Evolutionary conservation across 2,888 invertebrate genomes (phyloP).

Genomic region (Acleris cristana): DNA sequence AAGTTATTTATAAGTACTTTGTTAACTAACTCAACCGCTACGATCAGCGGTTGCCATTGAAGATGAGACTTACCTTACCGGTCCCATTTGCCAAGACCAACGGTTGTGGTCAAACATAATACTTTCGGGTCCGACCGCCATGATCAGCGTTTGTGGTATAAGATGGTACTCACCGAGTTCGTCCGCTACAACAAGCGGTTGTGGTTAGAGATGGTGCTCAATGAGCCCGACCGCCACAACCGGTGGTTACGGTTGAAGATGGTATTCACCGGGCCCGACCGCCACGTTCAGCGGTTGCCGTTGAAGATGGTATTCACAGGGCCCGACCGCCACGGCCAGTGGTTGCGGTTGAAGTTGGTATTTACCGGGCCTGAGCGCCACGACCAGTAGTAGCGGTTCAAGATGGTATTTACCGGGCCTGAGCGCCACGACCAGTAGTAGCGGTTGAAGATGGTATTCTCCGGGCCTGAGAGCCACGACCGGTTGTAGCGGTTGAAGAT

Average conservation of each 20-base stretch:
- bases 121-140: slow-evolving; percentile 64
- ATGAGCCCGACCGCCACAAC: slow-evolving; percentile 63
- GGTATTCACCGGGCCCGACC: slow-evolving; percentile 64
- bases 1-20: not conserved
- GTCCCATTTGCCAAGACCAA: too few relatives aligned
- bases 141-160: slow-evolving; percentile 87
- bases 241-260: slow-evolving; percentile 90
- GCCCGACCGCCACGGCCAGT: slow-evolving; percentile 76
- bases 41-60: not conserved
- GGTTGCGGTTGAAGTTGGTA: slow-evolving; percentile 71
- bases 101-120: too few relatives aligned
- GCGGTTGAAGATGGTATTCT: slow-evolving; percentile 54
- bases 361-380: slow-evolving; percentile 68
- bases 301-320: slow-evolving; percentile 86
- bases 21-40: not conserved
- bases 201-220: not conserved
- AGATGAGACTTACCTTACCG: not conserved
- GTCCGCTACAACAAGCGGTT: too few relatives aligned
- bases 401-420: slow-evolving; percentile 79
- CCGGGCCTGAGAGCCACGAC: slow-evolving; percentile 68
- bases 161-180: slow-evolving; percentile 64
- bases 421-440: slow-evolving; percentile 84
- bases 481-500: slow-evolving; percentile 89
- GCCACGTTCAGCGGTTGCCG: slow-evolving; percentile 84
- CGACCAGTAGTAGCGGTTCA: slow-evolving; percentile 87